These are phyloP conservation scores for Ischnus inquisitorius DNA, from an alignment of 2,888 invertebrate genomes.

Conservation along the genomic window DNA sequence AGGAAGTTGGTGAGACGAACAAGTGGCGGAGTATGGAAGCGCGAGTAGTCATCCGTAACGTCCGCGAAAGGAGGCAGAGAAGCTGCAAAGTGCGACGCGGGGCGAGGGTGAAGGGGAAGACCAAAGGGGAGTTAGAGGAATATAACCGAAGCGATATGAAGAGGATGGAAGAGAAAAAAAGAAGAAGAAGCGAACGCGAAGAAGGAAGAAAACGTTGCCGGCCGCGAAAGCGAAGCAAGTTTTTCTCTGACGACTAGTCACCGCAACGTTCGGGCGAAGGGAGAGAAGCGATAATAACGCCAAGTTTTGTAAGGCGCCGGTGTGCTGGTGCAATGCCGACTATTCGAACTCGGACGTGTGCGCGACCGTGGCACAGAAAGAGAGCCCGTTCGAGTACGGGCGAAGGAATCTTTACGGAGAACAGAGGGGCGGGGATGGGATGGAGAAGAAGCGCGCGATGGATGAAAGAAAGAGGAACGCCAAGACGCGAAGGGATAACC, in stretches of 20 bases:
- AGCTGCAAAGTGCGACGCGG: slow-evolving; percentile 1
- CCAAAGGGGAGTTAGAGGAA: too few relatives aligned
- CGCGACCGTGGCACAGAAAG: slow-evolving; percentile 18
- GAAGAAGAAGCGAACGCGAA: slow-evolving; percentile 24
- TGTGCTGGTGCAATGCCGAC: slow-evolving; percentile 40
- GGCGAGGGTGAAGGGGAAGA: slow-evolving; percentile 21
- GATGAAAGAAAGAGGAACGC: slow-evolving; percentile 3
- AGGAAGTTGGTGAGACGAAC: slow-evolving; percentile 53
- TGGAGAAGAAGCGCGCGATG: slow-evolving; percentile 15
- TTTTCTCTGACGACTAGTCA: slow-evolving; percentile 63
- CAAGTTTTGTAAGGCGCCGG: slow-evolving; percentile 72
- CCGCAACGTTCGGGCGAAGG: slow-evolving; percentile 57
- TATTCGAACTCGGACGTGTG: slow-evolving; percentile 33
- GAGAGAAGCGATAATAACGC: slow-evolving; percentile 73
- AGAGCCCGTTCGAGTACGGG: not conserved
- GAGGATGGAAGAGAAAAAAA: slow-evolving; percentile 36
- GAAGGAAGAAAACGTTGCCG: slow-evolving; percentile 20
- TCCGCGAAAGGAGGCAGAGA: slow-evolving; percentile 33
- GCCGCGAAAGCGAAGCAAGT: slow-evolving; percentile 46
- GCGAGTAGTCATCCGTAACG: slow-evolving; percentile 71
- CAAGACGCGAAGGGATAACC: slow-evolving; percentile 16
- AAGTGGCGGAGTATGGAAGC: slow-evolving; percentile 51
- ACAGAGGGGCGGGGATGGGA: too few relatives aligned
- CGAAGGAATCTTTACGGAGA: not conserved
- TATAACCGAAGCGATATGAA: not conserved